Evolutionary conservation across 2,888 invertebrate species (phyloP), one percentile per base, ranked within the genome.

Genomic region (Lamellibrachia columna): DNA sequence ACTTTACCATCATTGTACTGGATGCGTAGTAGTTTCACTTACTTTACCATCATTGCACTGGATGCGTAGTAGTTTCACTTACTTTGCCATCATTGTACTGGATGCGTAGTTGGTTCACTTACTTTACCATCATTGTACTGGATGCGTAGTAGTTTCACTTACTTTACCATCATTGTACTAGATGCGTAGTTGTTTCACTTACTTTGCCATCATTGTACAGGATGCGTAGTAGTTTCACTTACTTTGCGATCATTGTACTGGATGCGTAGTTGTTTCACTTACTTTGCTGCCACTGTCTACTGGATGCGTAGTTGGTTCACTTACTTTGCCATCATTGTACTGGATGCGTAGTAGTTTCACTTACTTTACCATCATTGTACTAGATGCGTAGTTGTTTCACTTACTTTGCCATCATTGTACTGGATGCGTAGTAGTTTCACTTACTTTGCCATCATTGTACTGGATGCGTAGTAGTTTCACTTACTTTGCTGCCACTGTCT

Each of bases 11-110:
- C 96, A 92, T 97, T 97, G 93, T 98, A 97, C 92, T 97, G 97
- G 6, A 97, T 97, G 92, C 97, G 97, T 7, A 97, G 94, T 91
- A 94, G 94, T 75, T 94, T 95, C 93, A 96, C 95, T 11, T 40
- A 40, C 97, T 95, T 96, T 96, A 91, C 96, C 96, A 94, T 97
- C 96, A 92, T 97, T 97, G 93, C 98, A 97, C 92, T 97, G 97
- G 6, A 97, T 97, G 92, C 97, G 97, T 7, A 97, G 94, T 91
- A 94, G 94, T 75, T 94, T 95, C 93, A 96, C 95, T 11, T 40
- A 40, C 97, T 95, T 96, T 96, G 91, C 96, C 96, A 94, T 97
- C 96, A 92, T 97, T 97, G 93, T 98, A 97, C 92, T 97, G 97
- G 6, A 97, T 97, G 92, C 97, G 97, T 7, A 97, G 94, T 91